phyloP scores from a whole-genome alignment of 2,888 invertebrate species.

The Lagria hirta region DNA sequence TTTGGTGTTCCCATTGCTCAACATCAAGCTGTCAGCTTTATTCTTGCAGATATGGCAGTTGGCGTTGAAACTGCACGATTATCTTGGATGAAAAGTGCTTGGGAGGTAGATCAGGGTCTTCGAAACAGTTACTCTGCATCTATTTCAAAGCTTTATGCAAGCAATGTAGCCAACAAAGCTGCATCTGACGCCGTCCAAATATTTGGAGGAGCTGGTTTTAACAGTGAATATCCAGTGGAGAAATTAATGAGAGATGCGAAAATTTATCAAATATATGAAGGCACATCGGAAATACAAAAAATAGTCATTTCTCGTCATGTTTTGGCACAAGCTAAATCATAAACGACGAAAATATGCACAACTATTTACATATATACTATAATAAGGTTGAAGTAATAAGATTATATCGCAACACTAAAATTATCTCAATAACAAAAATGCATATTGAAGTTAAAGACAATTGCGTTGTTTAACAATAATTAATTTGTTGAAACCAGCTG shows the following conservation, averaged over 20 bases:
- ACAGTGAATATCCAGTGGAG: slow-evolving; percentile 95
- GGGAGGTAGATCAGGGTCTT: slow-evolving; percentile 80
- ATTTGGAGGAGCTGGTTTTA: slow-evolving; percentile 91
- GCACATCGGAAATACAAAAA: slow-evolving; percentile 92
- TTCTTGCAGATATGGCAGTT: slow-evolving; percentile 91
- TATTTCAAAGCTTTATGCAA: slow-evolving; percentile 91
- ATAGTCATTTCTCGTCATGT: slow-evolving; percentile 80
- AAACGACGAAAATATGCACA: too few species aligned
- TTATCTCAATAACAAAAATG: too few species aligned
- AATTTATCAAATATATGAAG: slow-evolving; percentile 96
- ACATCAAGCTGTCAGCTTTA: slow-evolving; percentile 88
- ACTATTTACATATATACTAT: too few species aligned
- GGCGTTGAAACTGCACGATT: slow-evolving; percentile 81
- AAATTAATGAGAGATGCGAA: slow-evolving; percentile 97
- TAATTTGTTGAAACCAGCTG: too few species aligned
- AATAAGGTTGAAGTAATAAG: too few species aligned
- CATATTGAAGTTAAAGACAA: too few species aligned
- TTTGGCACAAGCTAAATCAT: slow-evolving; percentile 1
- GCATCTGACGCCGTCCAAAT: slow-evolving; percentile 91
- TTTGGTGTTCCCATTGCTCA: slow-evolving; percentile 79
- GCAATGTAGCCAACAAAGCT: slow-evolving; percentile 87
- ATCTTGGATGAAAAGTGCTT: slow-evolving; percentile 79
- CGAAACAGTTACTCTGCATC: slow-evolving; percentile 83
- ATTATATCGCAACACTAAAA: too few species aligned
- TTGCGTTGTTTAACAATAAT: too few species aligned